These are phyloP conservation scores for Lethocerus indicus DNA, from an alignment of 1,140 invertebrate genomes.

Conservation along the genomic window DNA sequence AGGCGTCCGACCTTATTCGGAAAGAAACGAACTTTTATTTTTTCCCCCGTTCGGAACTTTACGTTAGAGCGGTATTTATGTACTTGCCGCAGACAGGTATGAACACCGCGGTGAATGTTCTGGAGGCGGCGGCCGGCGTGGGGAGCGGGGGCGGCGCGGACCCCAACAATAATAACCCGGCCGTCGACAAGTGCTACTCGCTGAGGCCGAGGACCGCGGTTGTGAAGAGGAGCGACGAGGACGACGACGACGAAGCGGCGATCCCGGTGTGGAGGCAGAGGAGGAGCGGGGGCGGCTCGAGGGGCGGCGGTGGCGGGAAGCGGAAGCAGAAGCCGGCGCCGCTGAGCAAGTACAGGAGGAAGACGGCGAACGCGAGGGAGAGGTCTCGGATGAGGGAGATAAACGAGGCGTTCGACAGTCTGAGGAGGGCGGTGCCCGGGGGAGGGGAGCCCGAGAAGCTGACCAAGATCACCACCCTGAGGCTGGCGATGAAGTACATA, in stretches of 20 bases:
- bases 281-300: conserved; percentile 24
- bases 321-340: conserved; percentile 68
- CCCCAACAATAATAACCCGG: conserved; percentile 15
- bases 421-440: conserved; percentile 52
- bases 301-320: too few relatives aligned
- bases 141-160: too few relatives aligned
- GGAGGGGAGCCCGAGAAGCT: conserved; percentile 40
- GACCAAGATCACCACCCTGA: conserved; percentile 73
- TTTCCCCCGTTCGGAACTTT: too few relatives aligned
- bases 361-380: conserved; percentile 78
- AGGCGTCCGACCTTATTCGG: too few relatives aligned
- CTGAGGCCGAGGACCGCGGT: conserved; percentile 17
- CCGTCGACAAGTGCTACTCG: conserved; percentile 19
- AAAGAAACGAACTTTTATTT: too few relatives aligned
- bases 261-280: conserved; percentile 15
- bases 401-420: conserved; percentile 66
- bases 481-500: conserved; percentile 77
- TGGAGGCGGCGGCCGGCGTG: too few relatives aligned
- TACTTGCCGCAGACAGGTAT: too few relatives aligned
- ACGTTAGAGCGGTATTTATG: too few relatives aligned
- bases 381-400: conserved; percentile 73
- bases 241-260: conserved; percentile 16
- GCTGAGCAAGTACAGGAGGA: conserved; percentile 73
- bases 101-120: too few relatives aligned
- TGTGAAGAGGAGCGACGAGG: conserved; percentile 9